Base-by-base conservation (phyloP, 64 coral and sea anemone species). In the Platygyra sinensis region DNA sequence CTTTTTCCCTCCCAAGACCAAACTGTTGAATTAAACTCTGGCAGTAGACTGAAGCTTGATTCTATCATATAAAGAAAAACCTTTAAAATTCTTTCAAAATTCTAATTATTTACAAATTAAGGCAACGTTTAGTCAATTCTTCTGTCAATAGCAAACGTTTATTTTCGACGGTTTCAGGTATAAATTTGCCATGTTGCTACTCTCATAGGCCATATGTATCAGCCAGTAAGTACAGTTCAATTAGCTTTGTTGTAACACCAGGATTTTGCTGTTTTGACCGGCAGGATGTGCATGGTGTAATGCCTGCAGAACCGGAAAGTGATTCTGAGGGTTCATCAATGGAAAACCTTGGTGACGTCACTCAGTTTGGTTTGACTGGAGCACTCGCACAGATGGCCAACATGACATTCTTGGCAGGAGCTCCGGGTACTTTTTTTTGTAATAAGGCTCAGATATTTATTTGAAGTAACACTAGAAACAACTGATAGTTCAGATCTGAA, bases 311-410 rank as follows among this genome's bases (percentile, higher is more conserved):
- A 13, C 90, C 86, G 74, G 90, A 89, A 17, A 92, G 89, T 64
- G 94, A 95, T 46, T 95, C 94, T 16, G 90, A 77, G 50, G 89
- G 75, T 8, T 80, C 63, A 9, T 51, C 81, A 50, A 10, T 51
- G 33, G 62, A 72, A 85, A 69, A 82, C 30, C n/a, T 90, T 52
- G 93, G 86, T 61, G 89, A 72, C 4, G 83, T 79, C 2, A 95
- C 94, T 60, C 89, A 87, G 29, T 64, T 95, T 30, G 94, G 94
- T 10, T 83, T 96, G 22, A 82, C 84, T 38, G 80, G 74, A n/a
- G 52, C 87, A 62, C 79, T 96, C 20, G 90, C 94, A 19, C 90
- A 96, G 80, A 96, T 92, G 90, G 94, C 94, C 12, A 92, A 96
- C 73, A 15, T 96, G 62, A 79, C 94, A 79, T 89, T 96, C 36